phyloP scores from a whole-genome alignment of 2,888 invertebrate species.

The Rapana venosa region DNA sequence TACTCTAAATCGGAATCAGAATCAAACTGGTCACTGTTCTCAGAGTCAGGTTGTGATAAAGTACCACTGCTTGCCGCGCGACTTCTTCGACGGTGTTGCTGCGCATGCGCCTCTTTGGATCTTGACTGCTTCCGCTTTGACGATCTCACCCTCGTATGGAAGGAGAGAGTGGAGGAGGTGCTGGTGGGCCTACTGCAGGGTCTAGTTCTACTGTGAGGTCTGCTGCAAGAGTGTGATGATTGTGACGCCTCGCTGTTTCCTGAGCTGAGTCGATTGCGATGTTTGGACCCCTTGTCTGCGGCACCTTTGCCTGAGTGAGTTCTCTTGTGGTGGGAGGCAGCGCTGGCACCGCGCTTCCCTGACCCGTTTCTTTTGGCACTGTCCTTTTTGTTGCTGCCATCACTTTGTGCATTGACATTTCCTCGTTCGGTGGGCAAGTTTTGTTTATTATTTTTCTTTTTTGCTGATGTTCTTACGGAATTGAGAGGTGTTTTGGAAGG shows the following conservation, averaged over 20 bases:
- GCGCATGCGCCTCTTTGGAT: background rate
- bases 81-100: background rate
- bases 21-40: constrained; percentile 5
- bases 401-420: background rate
- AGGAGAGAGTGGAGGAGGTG: background rate
- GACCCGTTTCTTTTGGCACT: background rate
- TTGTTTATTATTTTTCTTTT: background rate
- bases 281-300: background rate
- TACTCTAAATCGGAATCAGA: background rate
- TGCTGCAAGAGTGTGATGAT: background rate
- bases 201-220: background rate
- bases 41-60: background rate
- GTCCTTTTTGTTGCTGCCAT: background rate
- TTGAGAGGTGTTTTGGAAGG: background rate
- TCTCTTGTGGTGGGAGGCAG: background rate
- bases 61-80: background rate
- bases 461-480: background rate
- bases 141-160: background rate
- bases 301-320: background rate
- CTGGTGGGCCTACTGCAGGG: constrained; percentile 1
- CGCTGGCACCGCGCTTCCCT: background rate
- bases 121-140: background rate
- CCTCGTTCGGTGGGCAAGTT: background rate
- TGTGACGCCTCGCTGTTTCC: constrained; percentile 10
- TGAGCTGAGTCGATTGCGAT: background rate